These are phyloP conservation scores for Mionectes macconnelli DNA, from an alignment of 2,113 vertebrate genomes.

Conservation along the genomic window DNA sequence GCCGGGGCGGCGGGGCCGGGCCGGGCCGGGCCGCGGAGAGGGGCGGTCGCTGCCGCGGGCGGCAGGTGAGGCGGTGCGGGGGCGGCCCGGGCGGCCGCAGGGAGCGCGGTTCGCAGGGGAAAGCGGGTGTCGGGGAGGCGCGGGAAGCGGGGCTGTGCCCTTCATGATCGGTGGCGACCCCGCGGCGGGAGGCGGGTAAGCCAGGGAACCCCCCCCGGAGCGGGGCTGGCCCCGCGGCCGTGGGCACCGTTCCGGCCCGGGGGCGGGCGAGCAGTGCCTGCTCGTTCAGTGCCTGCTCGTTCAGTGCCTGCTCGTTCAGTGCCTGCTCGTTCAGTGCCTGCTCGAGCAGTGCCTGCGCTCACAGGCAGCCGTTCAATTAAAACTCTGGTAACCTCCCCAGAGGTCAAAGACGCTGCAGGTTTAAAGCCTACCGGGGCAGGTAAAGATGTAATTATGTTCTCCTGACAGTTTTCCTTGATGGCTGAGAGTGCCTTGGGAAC, in stretches of 20 bases:
- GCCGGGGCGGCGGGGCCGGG: not conserved
- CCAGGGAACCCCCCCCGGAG: rapidly evolving
- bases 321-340: no score
- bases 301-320: no score
- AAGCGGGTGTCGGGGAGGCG: not conserved
- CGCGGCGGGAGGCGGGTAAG: not conserved
- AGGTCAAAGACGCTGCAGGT: conserved; percentile 2
- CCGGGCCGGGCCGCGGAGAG: not conserved
- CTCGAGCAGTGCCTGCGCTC: no score
- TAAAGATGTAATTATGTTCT: not conserved
- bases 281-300: not conserved
- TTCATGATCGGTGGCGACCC: not conserved
- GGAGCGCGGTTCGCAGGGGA: not conserved
- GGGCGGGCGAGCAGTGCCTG: not conserved
- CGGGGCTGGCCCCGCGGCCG: not conserved
- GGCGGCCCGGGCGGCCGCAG: not conserved
- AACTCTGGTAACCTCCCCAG: not conserved
- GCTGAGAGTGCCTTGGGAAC: not conserved
- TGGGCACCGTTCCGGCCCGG: not conserved
- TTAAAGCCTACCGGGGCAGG: not conserved
- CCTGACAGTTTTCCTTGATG: not conserved
- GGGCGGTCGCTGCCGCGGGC: not conserved
- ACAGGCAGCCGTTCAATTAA: not conserved
- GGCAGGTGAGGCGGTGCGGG: not conserved
- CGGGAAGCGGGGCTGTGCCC: not conserved